Conservation (phyloP, 2,888 invertebrate genomes). For the Iphiclides podalirius region DNA sequence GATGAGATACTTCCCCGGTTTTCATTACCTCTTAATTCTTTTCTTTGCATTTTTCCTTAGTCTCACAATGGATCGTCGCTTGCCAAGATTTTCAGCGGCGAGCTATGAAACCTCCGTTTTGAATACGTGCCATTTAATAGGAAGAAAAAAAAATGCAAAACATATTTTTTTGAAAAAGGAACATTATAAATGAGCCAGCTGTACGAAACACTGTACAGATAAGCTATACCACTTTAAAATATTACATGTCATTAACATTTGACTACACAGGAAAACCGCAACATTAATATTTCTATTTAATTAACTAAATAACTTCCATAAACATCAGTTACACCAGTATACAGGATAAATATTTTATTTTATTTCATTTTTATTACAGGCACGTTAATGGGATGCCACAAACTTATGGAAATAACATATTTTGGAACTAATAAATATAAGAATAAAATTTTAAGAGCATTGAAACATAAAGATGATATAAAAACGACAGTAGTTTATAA, state of each 20-base stretch:
- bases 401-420: too few relatives aligned
- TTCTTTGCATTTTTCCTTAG: constrained; percentile 18
- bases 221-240: too few relatives aligned
- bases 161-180: not conserved
- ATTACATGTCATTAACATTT: too few relatives aligned
- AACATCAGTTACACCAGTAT: not conserved
- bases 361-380: not conserved
- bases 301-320: too few relatives aligned
- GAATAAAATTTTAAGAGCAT: not conserved
- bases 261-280: too few relatives aligned
- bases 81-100: constrained; percentile 6
- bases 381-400: too few relatives aligned
- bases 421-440: not conserved
- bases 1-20: constrained; percentile 18
- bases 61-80: constrained; percentile 17
- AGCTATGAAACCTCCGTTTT: constrained; percentile 2
- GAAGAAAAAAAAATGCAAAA: not conserved
- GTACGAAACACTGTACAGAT: too few relatives aligned
- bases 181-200: too few relatives aligned
- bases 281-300: too few relatives aligned
- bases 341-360: not conserved
- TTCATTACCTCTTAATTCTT: constrained; percentile 22
- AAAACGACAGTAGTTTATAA: not conserved
- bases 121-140: not conserved
- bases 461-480: not conserved